phyloP scores from a whole-genome alignment of 2,797 vertebrate species.

The Thripadectes ignobilis region DNA sequence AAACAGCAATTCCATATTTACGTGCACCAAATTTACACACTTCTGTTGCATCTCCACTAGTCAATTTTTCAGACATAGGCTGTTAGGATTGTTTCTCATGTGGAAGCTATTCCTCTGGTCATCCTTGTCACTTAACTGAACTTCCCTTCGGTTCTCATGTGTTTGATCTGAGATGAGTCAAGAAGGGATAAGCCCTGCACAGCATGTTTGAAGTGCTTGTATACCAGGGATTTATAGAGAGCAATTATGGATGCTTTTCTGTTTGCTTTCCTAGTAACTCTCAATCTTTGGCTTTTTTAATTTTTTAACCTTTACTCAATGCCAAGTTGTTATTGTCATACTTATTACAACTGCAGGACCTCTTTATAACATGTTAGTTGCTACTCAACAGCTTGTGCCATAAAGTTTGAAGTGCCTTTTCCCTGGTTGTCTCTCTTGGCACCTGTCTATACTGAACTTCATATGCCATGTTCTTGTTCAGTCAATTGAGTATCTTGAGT shows the following conservation, averaged over 20 bases:
- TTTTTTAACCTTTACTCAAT: not conserved
- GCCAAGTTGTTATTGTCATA: not conserved
- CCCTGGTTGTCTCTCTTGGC: not conserved
- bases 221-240: not conserved
- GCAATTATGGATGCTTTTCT: not conserved
- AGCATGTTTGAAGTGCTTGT: not conserved
- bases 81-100: not conserved
- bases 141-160: not conserved
- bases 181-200: not conserved
- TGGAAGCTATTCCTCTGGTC: not conserved
- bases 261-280: not conserved
- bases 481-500: not conserved
- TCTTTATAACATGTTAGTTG: not conserved
- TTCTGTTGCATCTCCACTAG: not conserved
- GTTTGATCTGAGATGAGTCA: not conserved
- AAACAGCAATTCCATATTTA: not conserved
- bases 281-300: not conserved
- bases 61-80: not conserved
- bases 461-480: not conserved
- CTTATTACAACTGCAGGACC: not conserved
- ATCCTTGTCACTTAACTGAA: not conserved
- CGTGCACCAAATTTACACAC: not conserved
- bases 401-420: not conserved
- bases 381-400: not conserved
- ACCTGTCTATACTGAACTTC: not conserved